Percentiles rank a stretch among this genome's conserved stretches.
These are phyloP conservation scores for Limnephilus lunatus DNA, from an alignment of 2,888 invertebrate genomes.

Conservation along the genomic window DNA sequence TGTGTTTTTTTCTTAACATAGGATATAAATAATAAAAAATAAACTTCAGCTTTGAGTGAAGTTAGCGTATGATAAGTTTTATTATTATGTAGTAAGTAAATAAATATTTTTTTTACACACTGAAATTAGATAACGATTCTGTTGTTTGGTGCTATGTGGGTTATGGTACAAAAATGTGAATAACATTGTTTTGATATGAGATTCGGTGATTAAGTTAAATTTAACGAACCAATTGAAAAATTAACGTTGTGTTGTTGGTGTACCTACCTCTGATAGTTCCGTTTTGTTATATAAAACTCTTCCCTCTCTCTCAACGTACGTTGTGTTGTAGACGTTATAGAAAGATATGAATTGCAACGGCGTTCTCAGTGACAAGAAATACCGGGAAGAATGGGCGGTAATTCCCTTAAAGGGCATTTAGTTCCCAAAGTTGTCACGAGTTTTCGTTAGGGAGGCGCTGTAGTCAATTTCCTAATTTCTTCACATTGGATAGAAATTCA, in stretches of 20 bases:
- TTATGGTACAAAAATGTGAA: neutral
- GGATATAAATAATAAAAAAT: too few species aligned
- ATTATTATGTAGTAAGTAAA: neutral
- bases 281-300: too few species aligned
- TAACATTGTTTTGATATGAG: neutral
- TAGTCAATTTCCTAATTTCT: too few species aligned
- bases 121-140: neutral
- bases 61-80: neutral
- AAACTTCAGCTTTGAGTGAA: too few species aligned
- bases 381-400: neutral
- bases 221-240: neutral
- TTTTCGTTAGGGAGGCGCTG: too few species aligned
- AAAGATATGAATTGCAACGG: neutral
- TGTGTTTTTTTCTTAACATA: neutral
- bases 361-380: neutral
- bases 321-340: too few species aligned
- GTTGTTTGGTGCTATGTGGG: neutral
- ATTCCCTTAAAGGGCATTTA: neutral
- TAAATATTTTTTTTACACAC: neutral
- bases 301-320: too few species aligned
- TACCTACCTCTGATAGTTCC: neutral
- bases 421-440: neutral
- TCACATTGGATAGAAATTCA: too few species aligned
- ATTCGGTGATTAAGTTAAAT: neutral
- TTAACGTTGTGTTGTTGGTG: neutral